Base-by-base conservation (phyloP, 2,797 vertebrate species). In the Antrozous pallidus region DNA sequence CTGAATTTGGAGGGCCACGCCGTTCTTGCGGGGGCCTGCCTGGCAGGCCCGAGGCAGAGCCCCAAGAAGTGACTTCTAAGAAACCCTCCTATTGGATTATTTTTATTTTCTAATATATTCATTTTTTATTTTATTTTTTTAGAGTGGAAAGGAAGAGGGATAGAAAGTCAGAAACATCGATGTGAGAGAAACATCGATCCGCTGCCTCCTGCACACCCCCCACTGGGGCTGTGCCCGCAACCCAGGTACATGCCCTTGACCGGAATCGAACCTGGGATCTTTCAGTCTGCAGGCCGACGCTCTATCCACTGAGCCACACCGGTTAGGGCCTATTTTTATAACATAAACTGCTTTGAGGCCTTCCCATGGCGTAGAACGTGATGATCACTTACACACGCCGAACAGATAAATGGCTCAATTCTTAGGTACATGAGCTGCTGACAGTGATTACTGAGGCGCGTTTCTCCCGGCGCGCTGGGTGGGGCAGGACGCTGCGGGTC, bases 341-440 rank as follows among this genome's bases (percentile, higher is more conserved):
- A 93, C 95, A 96, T 97, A 96, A 97, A 98, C 97, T 98, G 97
- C 97, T 90, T 82, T 96, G 95, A 97, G 96, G 95, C 75, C 88
- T 97, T 98, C 91, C 97, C 90, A 97, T 73, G 88, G 97, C 97
- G 97, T 97, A 96, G 98, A 78, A 97, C 95, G 95, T 97, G 98
- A 97, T 98, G 98, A 98, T 98, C 98, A 98, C 98, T 97, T 98
- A 98, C 98, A 98, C 98, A 97, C 97, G 97, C 98, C 98, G 96
- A 98, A 98, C 98, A 98, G 98, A 98, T 98, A 98, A 98, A 98
- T 98, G 98, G 98, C 98, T 98, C 98, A 98, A 98, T 98, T 98
- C 98, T 98, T 98, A 95, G 97, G 98, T 98, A 98, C 98, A 98
- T 98, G 98, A 97, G 75, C 92, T 94, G 96, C 97, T 98, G 98